Percentiles rank a stretch among this genome's conserved stretches.
These are phyloP conservation scores for Archaeoteleia sp. DNA, from an alignment of 2,888 invertebrate genomes.

Conservation along the genomic window DNA sequence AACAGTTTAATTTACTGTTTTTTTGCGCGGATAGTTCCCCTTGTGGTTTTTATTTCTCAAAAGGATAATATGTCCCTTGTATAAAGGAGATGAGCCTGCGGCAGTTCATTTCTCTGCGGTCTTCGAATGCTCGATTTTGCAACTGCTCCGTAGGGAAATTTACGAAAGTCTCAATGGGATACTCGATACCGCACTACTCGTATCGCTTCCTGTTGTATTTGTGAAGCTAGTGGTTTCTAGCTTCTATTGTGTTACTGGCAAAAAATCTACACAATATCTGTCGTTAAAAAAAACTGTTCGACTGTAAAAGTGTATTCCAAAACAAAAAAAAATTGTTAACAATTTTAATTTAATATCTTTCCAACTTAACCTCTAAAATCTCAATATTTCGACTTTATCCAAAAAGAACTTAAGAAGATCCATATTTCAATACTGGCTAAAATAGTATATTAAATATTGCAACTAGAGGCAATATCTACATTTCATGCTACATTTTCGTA, in stretches of 20 bases:
- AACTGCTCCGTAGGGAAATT: conserved; percentile 29
- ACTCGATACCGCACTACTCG: conserved; percentile 16
- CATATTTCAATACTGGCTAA: no score
- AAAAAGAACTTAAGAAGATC: no score
- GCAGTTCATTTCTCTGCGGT: conserved; percentile 32
- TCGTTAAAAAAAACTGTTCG: neutral
- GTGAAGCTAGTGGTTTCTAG: conserved; percentile 15
- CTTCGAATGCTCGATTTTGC: conserved; percentile 19
- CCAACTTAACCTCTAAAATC: no score
- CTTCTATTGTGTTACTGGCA: conserved; percentile 4
- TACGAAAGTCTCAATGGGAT: conserved; percentile 28
- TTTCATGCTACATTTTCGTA: no score
- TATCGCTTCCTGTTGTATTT: conserved; percentile 21
- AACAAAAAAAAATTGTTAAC: no score
- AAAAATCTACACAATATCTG: conserved; percentile 5
- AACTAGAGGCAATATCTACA: no score
- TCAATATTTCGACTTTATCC: no score
- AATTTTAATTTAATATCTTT: no score
- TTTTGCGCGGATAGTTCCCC: conserved; percentile 3
- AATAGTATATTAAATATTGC: no score
- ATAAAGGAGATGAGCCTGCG: conserved; percentile 21
- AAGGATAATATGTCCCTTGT: conserved; percentile 11
- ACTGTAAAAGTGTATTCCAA: no score
- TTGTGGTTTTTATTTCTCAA: neutral
- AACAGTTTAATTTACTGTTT: neutral